Evolutionary conservation across 2,888 invertebrate species (phyloP).

Genomic region (Dione vanillae): DNA sequence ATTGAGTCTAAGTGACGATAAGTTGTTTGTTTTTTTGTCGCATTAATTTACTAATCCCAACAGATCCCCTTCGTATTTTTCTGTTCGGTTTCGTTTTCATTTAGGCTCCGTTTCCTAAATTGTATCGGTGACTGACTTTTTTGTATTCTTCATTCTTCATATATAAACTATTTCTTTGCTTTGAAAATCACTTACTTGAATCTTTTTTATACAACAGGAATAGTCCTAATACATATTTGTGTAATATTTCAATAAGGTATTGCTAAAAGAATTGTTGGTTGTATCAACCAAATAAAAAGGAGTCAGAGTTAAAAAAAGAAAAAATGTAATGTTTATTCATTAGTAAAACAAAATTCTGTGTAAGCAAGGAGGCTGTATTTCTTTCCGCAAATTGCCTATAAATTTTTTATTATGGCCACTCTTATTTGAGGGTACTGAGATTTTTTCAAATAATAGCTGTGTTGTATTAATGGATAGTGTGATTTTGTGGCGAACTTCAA

Average conservation of each 20-base stretch:
- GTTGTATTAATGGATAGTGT: constrained; percentile 67
- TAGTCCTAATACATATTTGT: not conserved
- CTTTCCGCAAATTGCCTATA: constrained; percentile 79
- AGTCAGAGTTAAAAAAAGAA: constrained; percentile 23
- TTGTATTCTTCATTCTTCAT: too few relatives aligned
- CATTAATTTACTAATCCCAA: too few relatives aligned
- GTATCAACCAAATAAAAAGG: constrained; percentile 10
- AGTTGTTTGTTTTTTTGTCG: too few relatives aligned
- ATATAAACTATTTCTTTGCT: too few relatives aligned
- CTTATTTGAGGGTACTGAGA: constrained; percentile 76
- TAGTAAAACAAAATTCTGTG: constrained; percentile 72
- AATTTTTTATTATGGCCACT: constrained; percentile 82
- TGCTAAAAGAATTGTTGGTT: not conserved
- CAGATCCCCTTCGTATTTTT: too few relatives aligned
- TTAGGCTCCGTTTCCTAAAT: too few relatives aligned
- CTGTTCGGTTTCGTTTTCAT: too few relatives aligned
- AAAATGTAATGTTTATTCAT: constrained; percentile 60
- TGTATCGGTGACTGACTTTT: too few relatives aligned
- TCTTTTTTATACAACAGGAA: too few relatives aligned
- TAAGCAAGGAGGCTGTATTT: constrained; percentile 70
- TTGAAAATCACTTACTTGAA: too few relatives aligned
- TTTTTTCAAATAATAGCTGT: constrained; percentile 72
- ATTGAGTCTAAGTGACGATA: too few relatives aligned
- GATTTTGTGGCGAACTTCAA: constrained; percentile 53
- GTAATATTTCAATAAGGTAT: not conserved